A percentile compares a stretch with the other conserved stretches of the same genome.
Conservation (phyloP, 2,113 vertebrate genomes). For the Rafetus swinhoei region DNA sequence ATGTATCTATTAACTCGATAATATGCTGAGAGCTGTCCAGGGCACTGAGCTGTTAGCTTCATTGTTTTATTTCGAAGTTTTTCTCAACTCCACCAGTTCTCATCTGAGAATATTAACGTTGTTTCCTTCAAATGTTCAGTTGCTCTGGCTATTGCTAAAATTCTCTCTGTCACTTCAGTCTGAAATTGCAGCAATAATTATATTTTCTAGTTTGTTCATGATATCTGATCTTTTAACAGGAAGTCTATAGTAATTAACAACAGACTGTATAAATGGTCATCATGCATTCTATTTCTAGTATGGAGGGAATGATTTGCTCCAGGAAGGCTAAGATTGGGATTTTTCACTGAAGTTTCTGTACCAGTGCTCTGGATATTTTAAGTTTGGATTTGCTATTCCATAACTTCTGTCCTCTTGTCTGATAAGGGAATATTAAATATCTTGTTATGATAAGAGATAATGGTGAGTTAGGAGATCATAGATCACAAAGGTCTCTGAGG, state of each 20-base stretch:
- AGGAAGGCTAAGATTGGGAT: not conserved
- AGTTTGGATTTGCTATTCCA: not conserved
- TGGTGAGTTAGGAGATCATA: not conserved
- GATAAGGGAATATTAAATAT: not conserved
- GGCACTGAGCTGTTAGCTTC: not conserved
- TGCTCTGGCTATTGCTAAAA: not conserved
- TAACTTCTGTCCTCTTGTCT: not conserved
- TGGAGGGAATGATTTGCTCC: not conserved
- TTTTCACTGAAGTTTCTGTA: not conserved
- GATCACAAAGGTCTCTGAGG: not conserved
- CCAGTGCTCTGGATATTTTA: not conserved
- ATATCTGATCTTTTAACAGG: constrained; percentile 21
- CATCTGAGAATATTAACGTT: not conserved
- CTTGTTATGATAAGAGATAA: not conserved
- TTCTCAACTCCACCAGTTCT: not conserved
- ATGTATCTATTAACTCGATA: not conserved
- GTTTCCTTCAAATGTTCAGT: not conserved
- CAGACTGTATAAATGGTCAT: not conserved
- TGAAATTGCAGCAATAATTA: not conserved
- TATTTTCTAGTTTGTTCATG: not conserved
- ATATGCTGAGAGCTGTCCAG: not conserved
- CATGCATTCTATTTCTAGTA: not conserved
- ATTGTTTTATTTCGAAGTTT: not conserved
- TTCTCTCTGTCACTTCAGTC: not conserved
- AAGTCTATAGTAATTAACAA: not conserved